Conservation (phyloP, 2,888 invertebrate species). For the Limnephilus rhombicus region DNA sequence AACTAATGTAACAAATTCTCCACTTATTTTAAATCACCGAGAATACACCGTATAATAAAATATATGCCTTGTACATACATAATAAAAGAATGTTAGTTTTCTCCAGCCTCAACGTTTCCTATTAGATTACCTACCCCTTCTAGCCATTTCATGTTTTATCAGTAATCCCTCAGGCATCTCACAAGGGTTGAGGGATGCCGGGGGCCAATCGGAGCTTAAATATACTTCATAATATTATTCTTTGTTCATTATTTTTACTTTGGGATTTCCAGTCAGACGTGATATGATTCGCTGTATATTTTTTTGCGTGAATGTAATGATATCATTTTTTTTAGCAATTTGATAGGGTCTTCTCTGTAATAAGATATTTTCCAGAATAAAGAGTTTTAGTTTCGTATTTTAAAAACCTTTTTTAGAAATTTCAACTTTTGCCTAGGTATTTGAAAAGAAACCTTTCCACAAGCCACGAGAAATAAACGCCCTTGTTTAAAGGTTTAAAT, state of each 20-base stretch:
- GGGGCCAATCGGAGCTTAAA: conserved; percentile 4
- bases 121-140: conserved; percentile 41
- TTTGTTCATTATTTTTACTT: not conserved
- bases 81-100: conserved; percentile 28
- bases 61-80: not conserved
- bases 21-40: not conserved
- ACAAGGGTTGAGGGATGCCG: conserved; percentile 4
- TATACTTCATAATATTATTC: not conserved
- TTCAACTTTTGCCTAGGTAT: not conserved
- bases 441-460: not conserved
- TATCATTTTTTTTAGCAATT: not conserved
- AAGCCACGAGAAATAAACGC: not conserved
- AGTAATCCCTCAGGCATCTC: conserved; percentile 15
- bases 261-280: not conserved
- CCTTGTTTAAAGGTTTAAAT: not conserved
- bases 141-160: conserved; percentile 26
- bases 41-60: not conserved
- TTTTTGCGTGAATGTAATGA: not conserved
- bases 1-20: not conserved
- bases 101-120: conserved; percentile 32
- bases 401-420: not conserved
- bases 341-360: not conserved
- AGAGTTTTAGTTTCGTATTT: not conserved
- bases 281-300: not conserved
- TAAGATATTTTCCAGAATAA: not conserved